Base-by-base conservation (phyloP, 2,797 vertebrate species). In the Vespertilio murinus region DNA sequence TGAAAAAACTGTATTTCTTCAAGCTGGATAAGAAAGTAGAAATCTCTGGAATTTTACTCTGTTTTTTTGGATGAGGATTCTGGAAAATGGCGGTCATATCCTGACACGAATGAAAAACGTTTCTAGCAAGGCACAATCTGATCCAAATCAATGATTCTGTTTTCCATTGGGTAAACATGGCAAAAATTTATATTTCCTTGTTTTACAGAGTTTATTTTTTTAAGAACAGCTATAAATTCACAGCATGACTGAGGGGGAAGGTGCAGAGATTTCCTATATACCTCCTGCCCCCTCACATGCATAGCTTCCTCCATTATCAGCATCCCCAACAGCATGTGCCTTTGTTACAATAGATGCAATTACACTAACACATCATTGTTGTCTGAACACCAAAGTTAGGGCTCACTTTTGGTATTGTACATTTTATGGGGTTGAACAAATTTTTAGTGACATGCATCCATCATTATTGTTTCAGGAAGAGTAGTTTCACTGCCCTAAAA, bases 81-180 rank as follows among this genome's bases (percentile, higher is more conserved):
- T 94, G 95, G 96, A 96, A 96, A 97, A 89, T 22, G 83, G 75
- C 47, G 85, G 91, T 93, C 92, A 92, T 45, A 80, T 86, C 82
- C 59, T 25, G 47, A 96, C 33, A 64, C 1, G 9, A 90, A 54
- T 16, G 87, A 81, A 64, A 64, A 67, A 79, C n/a, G 47, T 83
- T 96, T 86, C 82, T 94, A 86, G 59, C 71, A 80, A 93, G 93
- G 74, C 54, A 90, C 38, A 91, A 92, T 94, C 54, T 54, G 20
- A 95, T 87, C 94, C 75, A 80, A 95, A 93, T 96, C 79, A 86
- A 59, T 79, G 74, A 64, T 95, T 61, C 17, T 80, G 59, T 93
- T 96, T 96, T 96, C 92, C 95, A 69, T 52, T 95, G 61, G 59
- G 71, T 83, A 94, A 95, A 94, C 67, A 69, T 56, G 45, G 67